Evolutionary conservation across 2,797 vertebrate species (phyloP), one percentile per base, ranked within the genome.

Genomic region (Channa striata): DNA sequence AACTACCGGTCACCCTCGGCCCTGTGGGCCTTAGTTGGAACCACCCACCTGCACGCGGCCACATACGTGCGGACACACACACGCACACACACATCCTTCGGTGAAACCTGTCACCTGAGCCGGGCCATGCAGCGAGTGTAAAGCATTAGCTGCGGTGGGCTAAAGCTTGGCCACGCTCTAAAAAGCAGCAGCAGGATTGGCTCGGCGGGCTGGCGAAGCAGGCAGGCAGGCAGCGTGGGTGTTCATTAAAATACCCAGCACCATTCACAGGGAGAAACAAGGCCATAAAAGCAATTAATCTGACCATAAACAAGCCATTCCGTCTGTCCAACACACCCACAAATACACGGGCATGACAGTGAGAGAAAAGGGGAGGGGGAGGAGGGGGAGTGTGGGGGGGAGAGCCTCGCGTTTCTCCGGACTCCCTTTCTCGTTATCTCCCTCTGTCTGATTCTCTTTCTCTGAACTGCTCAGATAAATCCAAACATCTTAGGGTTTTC

Each of bases 201-300:
- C 72, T 53, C 20, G 40, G 81, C 71, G 68, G 78, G 76, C 74
- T 57, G 78, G 61, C 59, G 21, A 66, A 68, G 75, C 66, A 69
- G 83, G n/a, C n/a, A n/a, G n/a, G 68, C 65, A 61, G 65, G 59
- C 78, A 71, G 83, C n/a, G 74, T 85, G 88, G 83, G 87, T 84
- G 87, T 91, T 90, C 87, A 91, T 93, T 90, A 92, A 90, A 88
- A 84, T 79, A 73, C 72, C 72, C 83, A 69, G 84, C 81, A 72
- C 82, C 74, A 74, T 87, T 91, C 87, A 88, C 62, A 43, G 72
- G 54, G 81, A 87, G 86, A 87, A 93, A 90, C 89, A 86, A 87
- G 88, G 89, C 91, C 83, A 86, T 93, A 85, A 89, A 92, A 83
- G 90, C 89, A 90, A 93, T 93, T 91, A 86, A 91, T 92, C 89